Evolutionary conservation across 2,113 vertebrate genomes (phyloP).

Genomic region (Elephantulus edwardii): DNA sequence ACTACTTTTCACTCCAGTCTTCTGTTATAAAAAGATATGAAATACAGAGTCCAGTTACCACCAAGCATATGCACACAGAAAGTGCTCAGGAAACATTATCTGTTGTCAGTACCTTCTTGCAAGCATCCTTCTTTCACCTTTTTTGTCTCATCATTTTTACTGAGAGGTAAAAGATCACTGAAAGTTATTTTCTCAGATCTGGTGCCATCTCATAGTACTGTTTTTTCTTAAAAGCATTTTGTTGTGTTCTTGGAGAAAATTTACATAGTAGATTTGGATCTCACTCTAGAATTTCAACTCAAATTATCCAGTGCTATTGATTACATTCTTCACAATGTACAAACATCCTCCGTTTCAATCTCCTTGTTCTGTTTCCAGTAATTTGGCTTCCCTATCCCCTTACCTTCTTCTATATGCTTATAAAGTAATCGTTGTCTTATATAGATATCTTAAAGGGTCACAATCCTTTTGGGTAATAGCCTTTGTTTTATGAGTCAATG

Average conservation of each 20-base stretch:
- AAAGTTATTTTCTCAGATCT: conserved; percentile 44
- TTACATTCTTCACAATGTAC: neutral
- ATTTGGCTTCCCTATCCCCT: neutral
- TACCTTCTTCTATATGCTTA: neutral
- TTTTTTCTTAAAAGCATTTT: neutral
- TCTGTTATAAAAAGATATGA: neutral
- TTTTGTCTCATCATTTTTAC: conserved; percentile 13
- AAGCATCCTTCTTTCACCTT: conserved; percentile 14
- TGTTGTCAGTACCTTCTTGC: neutral
- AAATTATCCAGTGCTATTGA: neutral
- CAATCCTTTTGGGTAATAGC: neutral
- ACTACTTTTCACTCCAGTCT: conserved; percentile 14
- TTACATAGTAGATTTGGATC: neutral
- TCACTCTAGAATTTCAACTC: neutral
- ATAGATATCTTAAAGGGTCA: neutral
- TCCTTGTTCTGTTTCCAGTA: neutral
- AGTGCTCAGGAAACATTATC: neutral
- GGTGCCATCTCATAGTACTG: neutral
- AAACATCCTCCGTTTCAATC: too few relatives aligned
- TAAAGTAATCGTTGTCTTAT: neutral
- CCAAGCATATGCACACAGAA: neutral
- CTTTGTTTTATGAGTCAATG: neutral
- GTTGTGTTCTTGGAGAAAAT: neutral
- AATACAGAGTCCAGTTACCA: neutral
- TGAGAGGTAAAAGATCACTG: neutral